Conservation (phyloP, 2,797 vertebrate species). For the Ptychobarbus kaznakovi region DNA sequence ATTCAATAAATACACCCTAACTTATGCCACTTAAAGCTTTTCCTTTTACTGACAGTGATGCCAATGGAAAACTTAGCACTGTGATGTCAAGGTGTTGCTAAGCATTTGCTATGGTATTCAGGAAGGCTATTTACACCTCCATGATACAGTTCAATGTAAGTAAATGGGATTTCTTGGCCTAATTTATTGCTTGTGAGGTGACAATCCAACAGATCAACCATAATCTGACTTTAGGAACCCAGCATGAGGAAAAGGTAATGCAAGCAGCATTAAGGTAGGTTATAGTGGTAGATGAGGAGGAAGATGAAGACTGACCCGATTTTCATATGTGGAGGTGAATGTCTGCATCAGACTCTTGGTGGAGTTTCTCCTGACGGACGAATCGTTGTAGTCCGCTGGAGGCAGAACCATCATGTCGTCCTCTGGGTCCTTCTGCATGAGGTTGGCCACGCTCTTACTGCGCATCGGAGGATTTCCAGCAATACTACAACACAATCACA, state of each 20-base stretch:
- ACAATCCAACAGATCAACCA: neutral
- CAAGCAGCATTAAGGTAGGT: neutral
- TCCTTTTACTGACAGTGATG: neutral
- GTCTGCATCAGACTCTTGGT: slow-evolving; percentile 49
- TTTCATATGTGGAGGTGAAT: slow-evolving; percentile 61
- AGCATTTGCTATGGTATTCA: neutral
- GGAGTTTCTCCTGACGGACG: slow-evolving; percentile 56
- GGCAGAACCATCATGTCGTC: slow-evolving; percentile 87
- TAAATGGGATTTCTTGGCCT: neutral
- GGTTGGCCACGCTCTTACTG: slow-evolving; percentile 89
- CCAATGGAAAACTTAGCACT: neutral
- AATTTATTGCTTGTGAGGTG: neutral
- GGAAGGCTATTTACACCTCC: neutral
- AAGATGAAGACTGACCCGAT: slow-evolving; percentile 64
- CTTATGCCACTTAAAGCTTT: neutral
- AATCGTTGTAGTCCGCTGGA: slow-evolving; percentile 85
- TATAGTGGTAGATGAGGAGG: slow-evolving; percentile 20
- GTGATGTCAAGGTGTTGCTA: neutral
- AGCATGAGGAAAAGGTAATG: neutral
- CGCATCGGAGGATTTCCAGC: slow-evolving; percentile 73
- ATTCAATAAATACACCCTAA: neutral
- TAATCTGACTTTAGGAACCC: neutral
- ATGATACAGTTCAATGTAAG: neutral
- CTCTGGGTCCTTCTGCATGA: slow-evolving; percentile 84
- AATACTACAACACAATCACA: slow-evolving; percentile 46